Percentiles rank a stretch among this genome's conserved stretches.
phyloP scores from a whole-genome alignment of 2,888 invertebrate species.

The Hylaea fasciaria region DNA sequence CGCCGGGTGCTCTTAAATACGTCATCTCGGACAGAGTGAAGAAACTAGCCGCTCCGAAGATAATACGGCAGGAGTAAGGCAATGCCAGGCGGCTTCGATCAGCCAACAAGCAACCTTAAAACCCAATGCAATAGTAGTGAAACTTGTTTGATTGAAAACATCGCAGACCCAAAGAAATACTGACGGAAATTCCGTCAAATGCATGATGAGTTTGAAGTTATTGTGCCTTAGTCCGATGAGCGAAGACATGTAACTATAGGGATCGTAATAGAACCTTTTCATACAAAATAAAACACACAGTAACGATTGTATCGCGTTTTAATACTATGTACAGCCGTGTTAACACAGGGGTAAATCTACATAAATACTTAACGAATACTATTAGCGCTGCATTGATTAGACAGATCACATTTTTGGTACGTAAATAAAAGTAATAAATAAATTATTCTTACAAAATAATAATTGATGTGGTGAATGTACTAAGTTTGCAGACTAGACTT shows the following conservation, averaged over 20 bases:
- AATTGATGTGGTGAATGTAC: constrained; percentile 9
- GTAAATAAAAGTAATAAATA: constrained; percentile 54
- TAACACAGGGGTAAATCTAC: constrained; percentile 52
- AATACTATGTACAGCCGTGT: constrained; percentile 66
- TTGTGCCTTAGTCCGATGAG: background rate
- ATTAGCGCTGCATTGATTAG: constrained; percentile 48
- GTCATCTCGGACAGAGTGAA: constrained; percentile 67
- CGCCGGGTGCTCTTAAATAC: constrained; percentile 70
- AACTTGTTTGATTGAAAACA: background rate
- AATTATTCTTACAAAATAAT: constrained; percentile 59
- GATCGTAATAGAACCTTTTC: background rate
- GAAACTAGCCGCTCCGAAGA: constrained; percentile 70
- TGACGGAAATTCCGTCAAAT: background rate
- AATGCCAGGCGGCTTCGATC: background rate
- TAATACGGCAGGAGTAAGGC: constrained; percentile 44
- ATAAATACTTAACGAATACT: constrained; percentile 60
- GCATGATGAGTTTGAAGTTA: background rate
- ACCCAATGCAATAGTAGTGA: constrained; percentile 6
- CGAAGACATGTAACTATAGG: background rate
- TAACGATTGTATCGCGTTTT: constrained; percentile 39
- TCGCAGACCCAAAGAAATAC: background rate
- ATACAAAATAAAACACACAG: constrained; percentile 23
- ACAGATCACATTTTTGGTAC: constrained; percentile 58
- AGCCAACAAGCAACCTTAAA: constrained; percentile 3
- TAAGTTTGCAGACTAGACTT: constrained; percentile 5